Evolutionary conservation across 2,797 vertebrate species (phyloP), one percentile per base, ranked within the genome.

Genomic region (Diplodus puntazzo): DNA sequence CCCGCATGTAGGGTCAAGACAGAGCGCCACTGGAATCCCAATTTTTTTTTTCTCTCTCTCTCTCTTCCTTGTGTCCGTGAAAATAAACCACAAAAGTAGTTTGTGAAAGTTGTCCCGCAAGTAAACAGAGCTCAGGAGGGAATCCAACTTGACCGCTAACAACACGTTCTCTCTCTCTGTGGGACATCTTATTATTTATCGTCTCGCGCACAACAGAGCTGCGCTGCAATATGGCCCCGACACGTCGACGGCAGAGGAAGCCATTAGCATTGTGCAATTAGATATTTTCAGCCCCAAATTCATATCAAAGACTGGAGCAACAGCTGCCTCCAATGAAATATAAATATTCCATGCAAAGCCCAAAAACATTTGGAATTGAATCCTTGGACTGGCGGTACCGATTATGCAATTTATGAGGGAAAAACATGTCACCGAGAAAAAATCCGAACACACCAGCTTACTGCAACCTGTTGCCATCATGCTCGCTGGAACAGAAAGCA

Each of bases 251-350:
- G 50, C 57, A 65, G 23, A 79, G 23, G 61, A 60, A 79, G n/a
- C 79, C 20, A 77, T 75, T 61, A 14, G 70, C 80, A 78, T 62
- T 62, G 39, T 70, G 55, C 58, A 82, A 65, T 87, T 78, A 83
- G 58, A 86, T 78, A 75, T 86, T 65, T 85, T 74, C 43, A 82
- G 11, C 57, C 73, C 81, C 76, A 76, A 79, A 60, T 73, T 48
- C 25, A 85, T 81, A 88, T 87, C 82, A 82, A 80, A 67, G 78
- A 75, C 79, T 68, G 63, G 73, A 64, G 73, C 83, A 92, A 89
- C 88, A 94, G 89, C 92, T 93, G 90, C 85, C 59, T 73, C 83
- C 88, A 79, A 79, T 84, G 83, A 87, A 92, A 88, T 12, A 90
- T 71, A 91, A 93, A 90, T 84, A 86, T 87, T 75, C 74, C 83